phyloP scores from a whole-genome alignment of 2,113 vertebrate genomes.

The Leucoraja erinaceus region DNA sequence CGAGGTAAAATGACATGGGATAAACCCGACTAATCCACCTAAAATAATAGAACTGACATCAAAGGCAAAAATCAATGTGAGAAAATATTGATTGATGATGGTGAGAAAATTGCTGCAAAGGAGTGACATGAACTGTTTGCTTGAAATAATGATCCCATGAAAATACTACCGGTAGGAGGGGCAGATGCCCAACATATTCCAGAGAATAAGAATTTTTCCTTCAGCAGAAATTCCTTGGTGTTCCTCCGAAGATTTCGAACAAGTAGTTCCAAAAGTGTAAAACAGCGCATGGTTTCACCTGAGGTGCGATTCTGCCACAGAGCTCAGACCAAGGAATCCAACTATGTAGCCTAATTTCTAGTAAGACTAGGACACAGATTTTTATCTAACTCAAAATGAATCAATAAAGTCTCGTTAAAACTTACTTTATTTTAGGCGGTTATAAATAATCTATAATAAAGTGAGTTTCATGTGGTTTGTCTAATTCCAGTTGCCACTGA shows the following conservation, averaged over 20 bases:
- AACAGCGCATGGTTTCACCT: background rate
- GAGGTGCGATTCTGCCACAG: background rate
- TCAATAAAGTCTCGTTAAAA: background rate
- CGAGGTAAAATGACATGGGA: background rate
- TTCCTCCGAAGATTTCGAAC: background rate
- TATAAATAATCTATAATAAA: background rate
- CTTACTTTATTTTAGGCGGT: background rate
- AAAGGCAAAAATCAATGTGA: background rate
- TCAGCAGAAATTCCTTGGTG: background rate
- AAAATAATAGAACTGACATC: background rate
- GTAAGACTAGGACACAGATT: background rate
- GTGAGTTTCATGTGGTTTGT: background rate
- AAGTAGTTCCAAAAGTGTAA: background rate
- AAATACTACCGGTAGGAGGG: background rate
- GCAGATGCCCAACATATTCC: background rate
- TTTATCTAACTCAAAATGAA: background rate
- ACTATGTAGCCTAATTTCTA: background rate
- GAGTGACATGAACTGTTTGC: slow-evolving; percentile 10
- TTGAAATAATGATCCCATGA: background rate
- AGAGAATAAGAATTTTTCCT: background rate
- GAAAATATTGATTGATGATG: slow-evolving; percentile 28
- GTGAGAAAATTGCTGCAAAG: slow-evolving; percentile 29
- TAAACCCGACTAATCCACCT: background rate
- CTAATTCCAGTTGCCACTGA: background rate
- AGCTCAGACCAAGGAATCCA: background rate